These are phyloP conservation scores for Amazona guildingii DNA, from an alignment of 2,113 vertebrate species.

Conservation along the genomic window DNA sequence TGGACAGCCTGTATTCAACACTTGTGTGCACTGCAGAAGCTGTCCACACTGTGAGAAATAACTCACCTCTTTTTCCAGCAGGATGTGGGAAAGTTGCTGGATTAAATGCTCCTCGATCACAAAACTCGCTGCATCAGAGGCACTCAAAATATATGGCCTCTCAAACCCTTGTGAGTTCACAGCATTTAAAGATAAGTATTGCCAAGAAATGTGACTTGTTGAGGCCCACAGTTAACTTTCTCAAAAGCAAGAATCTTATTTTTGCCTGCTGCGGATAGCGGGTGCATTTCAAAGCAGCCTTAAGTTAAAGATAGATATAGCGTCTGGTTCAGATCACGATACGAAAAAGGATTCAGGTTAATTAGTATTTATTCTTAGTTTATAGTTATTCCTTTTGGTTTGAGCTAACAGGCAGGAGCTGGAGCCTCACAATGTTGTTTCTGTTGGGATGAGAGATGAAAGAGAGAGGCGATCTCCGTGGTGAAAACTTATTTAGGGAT, in stretches of 20 bases:
- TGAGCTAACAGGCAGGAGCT: background rate
- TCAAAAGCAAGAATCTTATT: slow-evolving; percentile 9
- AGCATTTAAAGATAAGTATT: slow-evolving; percentile 7
- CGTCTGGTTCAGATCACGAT: slow-evolving; percentile 37
- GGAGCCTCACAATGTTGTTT: background rate
- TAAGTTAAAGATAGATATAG: slow-evolving; percentile 20
- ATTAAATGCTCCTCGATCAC: background rate
- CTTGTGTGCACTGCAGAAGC: background rate
- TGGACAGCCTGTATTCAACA: background rate
- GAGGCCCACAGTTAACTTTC: slow-evolving; percentile 2
- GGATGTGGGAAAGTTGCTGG: background rate
- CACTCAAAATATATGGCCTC: background rate
- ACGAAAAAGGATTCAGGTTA: slow-evolving; percentile 11
- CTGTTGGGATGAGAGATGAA: background rate
- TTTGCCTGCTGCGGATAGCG: background rate
- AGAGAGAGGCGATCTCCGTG: accelerated
- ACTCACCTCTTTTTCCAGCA: background rate
- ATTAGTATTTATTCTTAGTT: slow-evolving; percentile 45
- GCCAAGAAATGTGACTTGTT: background rate
- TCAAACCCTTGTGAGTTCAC: background rate
- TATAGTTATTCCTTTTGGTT: background rate
- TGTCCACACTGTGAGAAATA: background rate
- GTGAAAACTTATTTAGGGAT: background rate
- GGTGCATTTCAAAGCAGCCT: background rate
- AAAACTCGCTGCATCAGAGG: background rate